Evolutionary conservation across 2,113 vertebrate genomes (phyloP).

Genomic region (Drymodes brunneopygia): DNA sequence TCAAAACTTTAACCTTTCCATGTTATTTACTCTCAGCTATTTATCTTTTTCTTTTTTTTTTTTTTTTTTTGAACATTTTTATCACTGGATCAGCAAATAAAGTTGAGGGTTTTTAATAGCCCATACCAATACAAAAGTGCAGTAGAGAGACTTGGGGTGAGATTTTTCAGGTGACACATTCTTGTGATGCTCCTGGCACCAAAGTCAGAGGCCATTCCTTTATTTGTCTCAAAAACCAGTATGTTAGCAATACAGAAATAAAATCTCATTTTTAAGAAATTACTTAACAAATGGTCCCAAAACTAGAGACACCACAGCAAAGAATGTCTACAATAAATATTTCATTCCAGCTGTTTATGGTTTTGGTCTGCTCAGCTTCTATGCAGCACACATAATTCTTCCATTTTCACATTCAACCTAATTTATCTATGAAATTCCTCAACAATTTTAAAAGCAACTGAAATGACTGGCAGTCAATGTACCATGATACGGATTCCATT

Average conservation of each 20-base stretch:
- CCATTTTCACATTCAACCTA: neutral
- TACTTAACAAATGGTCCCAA: neutral
- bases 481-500: neutral
- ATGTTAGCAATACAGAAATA: neutral
- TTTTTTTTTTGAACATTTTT: neutral
- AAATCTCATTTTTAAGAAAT: neutral
- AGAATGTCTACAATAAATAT: neutral
- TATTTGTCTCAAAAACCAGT: neutral
- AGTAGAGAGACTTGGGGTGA: neutral
- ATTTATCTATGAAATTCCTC: neutral
- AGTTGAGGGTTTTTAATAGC: neutral
- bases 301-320: neutral
- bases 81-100: neutral
- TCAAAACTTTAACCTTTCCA: neutral
- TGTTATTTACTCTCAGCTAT: neutral
- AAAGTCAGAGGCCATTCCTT: neutral
- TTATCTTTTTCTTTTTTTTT: neutral
- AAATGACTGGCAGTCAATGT: neutral
- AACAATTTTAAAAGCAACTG: neutral
- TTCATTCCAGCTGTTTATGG: neutral
- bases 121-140: neutral
- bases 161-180: neutral
- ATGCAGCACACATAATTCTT: neutral
- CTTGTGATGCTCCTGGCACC: neutral
- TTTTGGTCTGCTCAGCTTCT: neutral